Base-by-base conservation (phyloP, 2,888 invertebrate genomes). In the Pyrgus malvae region DNA sequence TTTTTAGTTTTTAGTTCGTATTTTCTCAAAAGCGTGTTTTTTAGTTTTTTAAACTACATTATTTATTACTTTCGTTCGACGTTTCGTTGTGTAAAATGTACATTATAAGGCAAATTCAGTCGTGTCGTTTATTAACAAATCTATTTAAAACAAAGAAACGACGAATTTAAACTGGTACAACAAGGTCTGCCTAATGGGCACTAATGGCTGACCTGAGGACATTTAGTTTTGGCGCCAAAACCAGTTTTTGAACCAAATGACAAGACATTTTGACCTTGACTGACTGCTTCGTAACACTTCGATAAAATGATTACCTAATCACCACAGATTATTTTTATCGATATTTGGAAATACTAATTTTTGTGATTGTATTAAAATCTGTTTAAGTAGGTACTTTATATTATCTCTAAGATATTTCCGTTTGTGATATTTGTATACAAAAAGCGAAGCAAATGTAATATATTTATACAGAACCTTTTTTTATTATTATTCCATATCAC, bases 251-350 rank as follows among this genome's bases (percentile, higher is more conserved):
- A 6, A 11, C 38, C 17, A 38, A 38, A 19, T 38, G 38, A 38
- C 38, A 17, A 38, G 19, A 19, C 11, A 12, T 11, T 19, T 11
- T 11, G 27, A 45, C 45, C 45, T 45, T 45, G 45, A 45, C 17
- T 33, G 45, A 45, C 31, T 25, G 21, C 31, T 45, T 31, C 31
- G 45, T 45, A 45, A 45, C 31, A 9, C 16, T 35, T 35, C 35
- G 35, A 16, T 35, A 35, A 35, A 45, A 14, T 25, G 45, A 45
- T 45, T 45, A 33, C 45, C 45, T 45, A 45, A 45, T 45, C 45
- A 21, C 42, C 14, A 9, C 16, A 44, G 29, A 44, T 44, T 29
- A 44, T 21, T 4, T 9, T 35, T 35, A 35, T 35, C 35, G 17
- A 14, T 4, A 9, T 35, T 16, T 16, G 14, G 35, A 35, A 35